These are phyloP conservation scores for Drosophila heteroneura DNA, from an alignment of 2,888 invertebrate genomes.

Conservation along the genomic window DNA sequence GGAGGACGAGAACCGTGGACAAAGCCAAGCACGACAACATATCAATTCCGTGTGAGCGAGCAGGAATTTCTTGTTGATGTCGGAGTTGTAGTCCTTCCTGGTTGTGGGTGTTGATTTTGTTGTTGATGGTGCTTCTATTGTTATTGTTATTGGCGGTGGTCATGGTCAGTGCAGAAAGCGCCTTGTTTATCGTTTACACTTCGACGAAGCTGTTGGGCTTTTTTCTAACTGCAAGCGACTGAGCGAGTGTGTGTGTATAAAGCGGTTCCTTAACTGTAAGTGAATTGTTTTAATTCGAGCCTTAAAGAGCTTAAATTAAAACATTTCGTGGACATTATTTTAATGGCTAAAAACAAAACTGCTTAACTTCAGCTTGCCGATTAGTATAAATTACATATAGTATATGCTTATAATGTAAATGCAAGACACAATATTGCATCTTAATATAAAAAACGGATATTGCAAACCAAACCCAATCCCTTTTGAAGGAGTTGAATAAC, in stretches of 20 bases:
- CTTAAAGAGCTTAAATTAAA: slow-evolving; percentile 28
- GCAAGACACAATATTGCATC: not conserved
- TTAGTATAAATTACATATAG: not conserved
- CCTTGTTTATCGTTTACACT: slow-evolving; percentile 68
- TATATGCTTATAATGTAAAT: not conserved
- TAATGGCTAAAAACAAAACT: not conserved
- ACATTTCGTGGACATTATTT: not conserved
- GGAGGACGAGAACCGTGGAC: not conserved
- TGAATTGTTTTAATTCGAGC: slow-evolving; percentile 25
- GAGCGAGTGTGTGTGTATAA: not conserved
- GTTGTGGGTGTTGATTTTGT: not conserved
- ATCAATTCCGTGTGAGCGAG: slow-evolving; percentile 76
- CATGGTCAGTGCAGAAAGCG: slow-evolving; percentile 48
- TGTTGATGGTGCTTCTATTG: slow-evolving; percentile 13
- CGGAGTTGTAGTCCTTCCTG: slow-evolving; percentile 30
- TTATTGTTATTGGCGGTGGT: slow-evolving; percentile 33
- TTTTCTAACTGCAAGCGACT: slow-evolving; percentile 9
- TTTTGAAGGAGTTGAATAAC: not conserved
- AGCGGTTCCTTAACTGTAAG: slow-evolving; percentile 10
- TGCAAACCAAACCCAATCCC: not conserved
- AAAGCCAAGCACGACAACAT: slow-evolving; percentile 49
- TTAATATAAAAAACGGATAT: not conserved
- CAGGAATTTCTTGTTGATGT: slow-evolving; percentile 58
- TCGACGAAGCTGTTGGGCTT: slow-evolving; percentile 47
- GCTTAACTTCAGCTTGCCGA: not conserved